Evolutionary conservation across 2,888 invertebrate genomes (phyloP).

Genomic region (Acleris holmiana): DNA sequence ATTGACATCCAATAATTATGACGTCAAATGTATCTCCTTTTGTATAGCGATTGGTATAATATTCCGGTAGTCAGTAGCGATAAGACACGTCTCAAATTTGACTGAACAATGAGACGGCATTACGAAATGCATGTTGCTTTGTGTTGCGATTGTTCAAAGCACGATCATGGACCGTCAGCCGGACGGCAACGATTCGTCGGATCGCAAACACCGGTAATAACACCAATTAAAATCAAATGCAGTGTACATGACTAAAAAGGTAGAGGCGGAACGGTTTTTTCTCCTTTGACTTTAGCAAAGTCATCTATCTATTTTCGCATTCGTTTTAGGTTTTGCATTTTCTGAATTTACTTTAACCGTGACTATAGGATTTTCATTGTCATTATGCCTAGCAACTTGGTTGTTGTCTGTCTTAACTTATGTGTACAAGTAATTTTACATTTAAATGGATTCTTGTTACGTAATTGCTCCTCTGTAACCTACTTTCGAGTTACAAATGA

Average conservation of each 20-base stretch:
- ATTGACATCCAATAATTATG: slow-evolving; percentile 48
- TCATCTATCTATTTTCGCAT: slow-evolving; percentile 14
- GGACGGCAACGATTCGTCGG: slow-evolving; percentile 30
- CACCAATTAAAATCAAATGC: slow-evolving; percentile 34
- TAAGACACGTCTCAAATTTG: slow-evolving; percentile 56
- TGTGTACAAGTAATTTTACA: not conserved
- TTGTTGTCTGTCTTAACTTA: not conserved
- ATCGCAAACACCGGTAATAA: slow-evolving; percentile 32
- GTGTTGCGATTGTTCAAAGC: slow-evolving; percentile 49
- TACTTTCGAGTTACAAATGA: slow-evolving; percentile 31
- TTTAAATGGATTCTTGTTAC: slow-evolving; percentile 19
- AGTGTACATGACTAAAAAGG: slow-evolving; percentile 21
- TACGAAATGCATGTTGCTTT: slow-evolving; percentile 52
- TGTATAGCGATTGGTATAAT: slow-evolving; percentile 26
- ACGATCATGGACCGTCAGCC: slow-evolving; percentile 37
- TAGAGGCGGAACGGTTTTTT: slow-evolving; percentile 32
- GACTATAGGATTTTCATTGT: not conserved
- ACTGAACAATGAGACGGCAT: slow-evolving; percentile 52
- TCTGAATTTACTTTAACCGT: not conserved
- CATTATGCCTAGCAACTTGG: not conserved
- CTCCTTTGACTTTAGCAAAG: slow-evolving; percentile 19
- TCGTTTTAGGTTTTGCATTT: not conserved
- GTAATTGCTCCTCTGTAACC: slow-evolving; percentile 31
- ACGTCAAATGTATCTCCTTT: slow-evolving; percentile 26
- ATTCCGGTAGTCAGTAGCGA: slow-evolving; percentile 42